Base-by-base conservation (phyloP, 2,113 vertebrate genomes). In the Peromyscus maniculatus region DNA sequence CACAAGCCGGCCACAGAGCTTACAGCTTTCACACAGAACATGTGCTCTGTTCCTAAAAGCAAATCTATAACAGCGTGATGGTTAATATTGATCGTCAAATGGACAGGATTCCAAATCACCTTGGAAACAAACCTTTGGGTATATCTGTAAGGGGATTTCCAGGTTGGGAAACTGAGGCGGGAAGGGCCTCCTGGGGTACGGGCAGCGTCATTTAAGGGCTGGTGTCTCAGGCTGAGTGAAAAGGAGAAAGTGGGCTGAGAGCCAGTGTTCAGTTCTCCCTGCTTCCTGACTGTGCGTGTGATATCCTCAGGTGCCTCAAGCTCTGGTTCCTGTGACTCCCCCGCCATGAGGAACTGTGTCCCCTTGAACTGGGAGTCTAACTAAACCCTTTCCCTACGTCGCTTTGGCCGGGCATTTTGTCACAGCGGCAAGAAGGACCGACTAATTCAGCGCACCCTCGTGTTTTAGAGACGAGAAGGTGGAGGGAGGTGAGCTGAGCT, bases 381-480 rank as follows among this genome's bases (percentile, higher is more conserved):
- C 12, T 67, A 69, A 69, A 52, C 22, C 66, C 36, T 28, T 69
- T 52, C 43, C 43, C 55, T 49, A 9, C 8, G 19, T 71, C 16
- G 33, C 31, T 88, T 55, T 88, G 28, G 46, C 4, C 11, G 1
- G 31, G 33, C 12, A 5, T 55, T 69, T 69, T 87, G 86, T 36
- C 66, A 55, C 12, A 26, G 66, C 49, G 15, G 13, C 11, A 71
- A 71, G 31, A n/a, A 52, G 64, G 21, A 17, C 3, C 13, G 43
- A 16, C 46, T 52, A 49, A 71, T 55, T 16, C 19, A 69, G 36
- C 6, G 4, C n/a, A 21, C 52, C 22, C 0, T 17, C 17, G 16
- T 24, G 52, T 80, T 91, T 83, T 52, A 93, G 52, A 93, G 75
- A 11, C 26, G 33, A 93, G 79, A 43, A 88, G 62, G 36, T 4